Conservation (phyloP, 2,888 invertebrate species). For the Napeogenes inachia region DNA sequence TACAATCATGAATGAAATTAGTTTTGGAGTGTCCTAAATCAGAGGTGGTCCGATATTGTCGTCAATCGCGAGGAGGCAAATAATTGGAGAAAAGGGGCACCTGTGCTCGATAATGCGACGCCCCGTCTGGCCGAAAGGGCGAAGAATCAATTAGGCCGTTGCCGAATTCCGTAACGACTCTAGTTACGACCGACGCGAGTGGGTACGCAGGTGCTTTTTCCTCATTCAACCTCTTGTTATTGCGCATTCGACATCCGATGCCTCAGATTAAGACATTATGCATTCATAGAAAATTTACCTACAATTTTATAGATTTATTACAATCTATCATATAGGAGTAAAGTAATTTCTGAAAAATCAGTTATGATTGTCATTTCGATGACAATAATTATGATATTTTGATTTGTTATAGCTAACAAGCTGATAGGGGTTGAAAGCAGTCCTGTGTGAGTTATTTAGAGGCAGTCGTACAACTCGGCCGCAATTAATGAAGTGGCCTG, state of each 20-base stretch:
- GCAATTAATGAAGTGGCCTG: constrained; percentile 72
- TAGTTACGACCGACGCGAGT: constrained; percentile 71
- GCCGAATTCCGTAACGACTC: constrained; percentile 73
- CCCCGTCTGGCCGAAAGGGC: constrained; percentile 72
- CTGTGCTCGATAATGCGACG: constrained; percentile 74
- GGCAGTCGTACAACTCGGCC: constrained; percentile 62
- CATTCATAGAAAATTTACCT: constrained; percentile 60
- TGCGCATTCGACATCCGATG: constrained; percentile 68
- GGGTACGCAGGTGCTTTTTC: constrained; percentile 73
- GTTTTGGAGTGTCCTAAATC: constrained; percentile 54
- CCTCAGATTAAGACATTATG: constrained; percentile 68
- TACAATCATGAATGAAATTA: constrained; percentile 65
- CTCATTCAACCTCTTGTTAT: constrained; percentile 72
- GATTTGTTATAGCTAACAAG: not conserved
- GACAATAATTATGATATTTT: not conserved
- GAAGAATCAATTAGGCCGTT: constrained; percentile 75
- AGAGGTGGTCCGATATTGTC: constrained; percentile 60
- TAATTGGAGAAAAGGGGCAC: constrained; percentile 63
- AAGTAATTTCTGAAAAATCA: no score
- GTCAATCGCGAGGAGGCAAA: constrained; percentile 63
- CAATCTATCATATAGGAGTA: not conserved
- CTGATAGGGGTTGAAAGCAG: constrained; percentile 42
- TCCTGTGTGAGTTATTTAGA: constrained; percentile 72
- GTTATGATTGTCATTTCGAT: not conserved
- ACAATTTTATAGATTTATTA: constrained; percentile 45